Base-by-base conservation (phyloP, 2,888 invertebrate species). In the Agrotis segetum region DNA sequence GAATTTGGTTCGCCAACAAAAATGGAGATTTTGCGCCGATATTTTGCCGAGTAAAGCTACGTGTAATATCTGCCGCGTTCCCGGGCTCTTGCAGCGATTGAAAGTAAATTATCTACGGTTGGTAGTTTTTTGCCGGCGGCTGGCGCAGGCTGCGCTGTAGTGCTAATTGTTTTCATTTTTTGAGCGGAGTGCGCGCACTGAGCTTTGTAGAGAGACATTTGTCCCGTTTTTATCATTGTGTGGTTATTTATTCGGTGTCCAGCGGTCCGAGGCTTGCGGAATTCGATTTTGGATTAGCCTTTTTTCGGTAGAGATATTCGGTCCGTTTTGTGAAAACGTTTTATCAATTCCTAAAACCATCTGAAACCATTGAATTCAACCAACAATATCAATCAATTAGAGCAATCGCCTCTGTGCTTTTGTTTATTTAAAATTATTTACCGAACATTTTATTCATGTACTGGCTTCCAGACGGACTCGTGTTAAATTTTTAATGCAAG, bases 401-500 rank as follows among this genome's bases (percentile, higher is more conserved):
- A 53, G 47, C 29, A 24, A 52, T 55, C 11, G 61, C 61, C 64
- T 59, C 49, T 58, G 55, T 46, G 63, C 49, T 72, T 74, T 67
- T 78, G 83, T 87, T 83, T 90, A 87, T 87, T 88, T 88, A 86
- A 89, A 84, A 82, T 86, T 81, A 83, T 84, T 86, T 86, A 81
- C 85, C 87, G 86, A 82, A 88, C 84, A 88, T 88, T 89, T 87
- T 86, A 89, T 88, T 81, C 80, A 85, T 82, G 77, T 76, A 67
- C 81, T 83, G 1, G 81, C 83, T 87, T 79, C 87, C 70, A 90
- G 90, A 89, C 88, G 88, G 90, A 89, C 89, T 90, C 76, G 86
- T 86, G 89, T 88, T 94, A 90, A 91, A 94, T 94, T 92, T 93
- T 94, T 93, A 94, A 94, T 92, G 91, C 88, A 88, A 92, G 92